Base-by-base conservation (phyloP, 2,113 vertebrate species). In the Mola mola region DNA sequence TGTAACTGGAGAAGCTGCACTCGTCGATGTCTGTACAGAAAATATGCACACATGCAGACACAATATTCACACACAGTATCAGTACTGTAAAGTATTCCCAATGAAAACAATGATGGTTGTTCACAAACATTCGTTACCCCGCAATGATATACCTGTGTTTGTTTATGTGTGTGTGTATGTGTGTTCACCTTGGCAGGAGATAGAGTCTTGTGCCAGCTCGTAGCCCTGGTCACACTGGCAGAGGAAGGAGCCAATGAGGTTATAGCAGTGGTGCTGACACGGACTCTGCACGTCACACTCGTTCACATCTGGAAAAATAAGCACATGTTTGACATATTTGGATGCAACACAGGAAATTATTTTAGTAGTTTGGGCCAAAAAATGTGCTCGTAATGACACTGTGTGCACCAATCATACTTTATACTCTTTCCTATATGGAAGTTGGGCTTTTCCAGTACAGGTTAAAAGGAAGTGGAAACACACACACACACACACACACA, bases 141-240 rank as follows among this genome's bases (percentile, higher is more conserved):
- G 12, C 29, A 33, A 33, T 10, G 33, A 3, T 59, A 2, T 36
- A 3, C 21, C 3, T 8, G 37, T 12, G 24, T 26, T 12, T 17
- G 25, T 26, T n/a, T 28, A 8, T 51, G 16, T 24, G 47, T 66
- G 58, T 49, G 52, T 21, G 12, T 5, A 4, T 53, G 51, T 26
- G 55, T 37, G 25, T 61, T 28, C 87, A 97, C 96, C 95, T 94
- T 96, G 94, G 82, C 96, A 98, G 81, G 94, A 95, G 78, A 94
- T 91, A 56, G 93, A 85, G 84, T 97, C 94, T 25, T 90, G 91
- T 71, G 93, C 93, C 64, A 96, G 84, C 72, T 99, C 96, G 52
- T 95, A 97, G 37, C 96, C 96, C 72, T 94, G 94, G 31, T 96
- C 94, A 66, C 96, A 98, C 73, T 96, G 95, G 76, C 96, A 98